Conservation (phyloP, 2,888 invertebrate species). For the Thera obeliscata region DNA sequence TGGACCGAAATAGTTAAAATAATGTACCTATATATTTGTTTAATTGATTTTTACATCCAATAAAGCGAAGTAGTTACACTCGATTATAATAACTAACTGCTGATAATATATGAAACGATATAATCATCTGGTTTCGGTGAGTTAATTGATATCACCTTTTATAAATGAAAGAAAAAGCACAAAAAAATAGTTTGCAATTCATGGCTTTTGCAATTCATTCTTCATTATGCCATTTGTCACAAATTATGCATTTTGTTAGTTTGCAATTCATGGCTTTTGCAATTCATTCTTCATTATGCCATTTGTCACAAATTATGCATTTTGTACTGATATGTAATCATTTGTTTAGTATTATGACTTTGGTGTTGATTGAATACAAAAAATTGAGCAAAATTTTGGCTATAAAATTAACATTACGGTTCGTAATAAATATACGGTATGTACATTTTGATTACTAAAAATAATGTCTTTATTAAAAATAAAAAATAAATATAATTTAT, state of each 20-base stretch:
- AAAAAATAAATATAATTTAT: conserved; percentile 58
- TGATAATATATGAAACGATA: background rate
- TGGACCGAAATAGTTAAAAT: background rate
- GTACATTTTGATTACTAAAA: conserved; percentile 66
- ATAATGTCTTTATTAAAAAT: conserved; percentile 78
- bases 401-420: conserved; percentile 71
- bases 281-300: conserved; percentile 22
- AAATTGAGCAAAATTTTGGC: conserved; percentile 84
- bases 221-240: conserved; percentile 41
- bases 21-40: no score
- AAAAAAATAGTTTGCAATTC: background rate
- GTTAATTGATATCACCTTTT: background rate
- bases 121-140: conserved; percentile 1
- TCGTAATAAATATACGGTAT: conserved; percentile 56
- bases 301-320: conserved; percentile 66
- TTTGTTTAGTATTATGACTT: conserved; percentile 79
- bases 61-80: background rate
- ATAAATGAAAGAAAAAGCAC: background rate
- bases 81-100: background rate
- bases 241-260: conserved; percentile 75
- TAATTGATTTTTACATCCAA: background rate
- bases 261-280: background rate
- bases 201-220: conserved; percentile 8
- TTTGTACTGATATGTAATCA: conserved; percentile 80
- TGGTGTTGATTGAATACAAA: conserved; percentile 82